phyloP scores from a whole-genome alignment of 2,888 invertebrate species.

The Pandemis heparana region DNA sequence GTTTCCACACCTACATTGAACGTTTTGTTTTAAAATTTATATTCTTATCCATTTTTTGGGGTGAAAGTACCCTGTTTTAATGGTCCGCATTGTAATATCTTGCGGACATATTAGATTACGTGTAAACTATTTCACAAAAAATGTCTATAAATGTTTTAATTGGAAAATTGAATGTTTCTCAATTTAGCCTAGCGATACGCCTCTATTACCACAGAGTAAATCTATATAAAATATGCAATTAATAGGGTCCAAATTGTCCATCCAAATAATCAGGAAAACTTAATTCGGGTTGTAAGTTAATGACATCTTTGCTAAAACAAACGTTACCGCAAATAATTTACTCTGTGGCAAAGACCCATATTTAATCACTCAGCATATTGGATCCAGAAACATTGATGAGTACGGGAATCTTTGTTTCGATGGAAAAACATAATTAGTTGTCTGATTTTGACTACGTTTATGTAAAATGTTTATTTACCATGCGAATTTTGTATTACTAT shows the following conservation, averaged over 20 bases:
- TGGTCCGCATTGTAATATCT: constrained; percentile 67
- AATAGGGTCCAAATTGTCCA: constrained; percentile 84
- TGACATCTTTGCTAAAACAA: constrained; percentile 24
- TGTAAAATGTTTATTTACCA: constrained; percentile 42
- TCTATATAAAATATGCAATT: constrained; percentile 68
- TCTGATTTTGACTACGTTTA: constrained; percentile 49
- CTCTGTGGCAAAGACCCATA: constrained; percentile 66
- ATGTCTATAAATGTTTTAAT: constrained; percentile 53
- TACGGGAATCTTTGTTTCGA: constrained; percentile 84
- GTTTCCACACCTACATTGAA: constrained; percentile 36
- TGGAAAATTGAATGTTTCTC: constrained; percentile 36
- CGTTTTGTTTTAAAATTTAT: constrained; percentile 54
- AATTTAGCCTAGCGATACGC: constrained; percentile 50
- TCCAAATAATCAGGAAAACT: constrained; percentile 75
- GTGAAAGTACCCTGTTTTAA: constrained; percentile 27
- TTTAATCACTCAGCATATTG: constrained; percentile 62
- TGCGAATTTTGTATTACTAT: constrained; percentile 38
- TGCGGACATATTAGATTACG: constrained; percentile 69
- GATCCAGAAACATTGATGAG: constrained; percentile 76
- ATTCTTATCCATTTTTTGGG: constrained; percentile 57
- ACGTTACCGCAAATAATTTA: constrained; percentile 67
- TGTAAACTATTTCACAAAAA: constrained; percentile 36
- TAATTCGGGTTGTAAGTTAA: constrained; percentile 72
- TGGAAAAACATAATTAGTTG: constrained; percentile 81
- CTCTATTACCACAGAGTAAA: constrained; percentile 76